These are phyloP conservation scores for Andrena flavipes DNA, from an alignment of 2,888 invertebrate genomes.

Conservation along the genomic window DNA sequence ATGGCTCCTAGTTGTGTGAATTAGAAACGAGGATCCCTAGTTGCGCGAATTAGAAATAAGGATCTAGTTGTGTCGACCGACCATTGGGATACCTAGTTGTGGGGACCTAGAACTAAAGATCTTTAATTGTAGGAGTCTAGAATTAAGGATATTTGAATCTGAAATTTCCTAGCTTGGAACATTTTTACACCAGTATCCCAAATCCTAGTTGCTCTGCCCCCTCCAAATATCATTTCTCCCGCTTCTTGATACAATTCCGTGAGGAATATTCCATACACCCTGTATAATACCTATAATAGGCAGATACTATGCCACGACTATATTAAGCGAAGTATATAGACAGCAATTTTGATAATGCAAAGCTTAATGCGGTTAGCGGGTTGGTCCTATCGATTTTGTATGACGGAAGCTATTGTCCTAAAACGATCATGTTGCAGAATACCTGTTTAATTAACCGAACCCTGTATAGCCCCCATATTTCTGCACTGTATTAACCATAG, in stretches of 20 bases:
- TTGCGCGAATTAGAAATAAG: too few relatives aligned
- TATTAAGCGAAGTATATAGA: conserved; percentile 41
- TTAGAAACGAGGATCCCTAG: too few relatives aligned
- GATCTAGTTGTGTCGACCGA: too few relatives aligned
- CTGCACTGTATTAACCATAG: background rate
- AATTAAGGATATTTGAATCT: too few relatives aligned
- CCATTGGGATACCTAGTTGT: too few relatives aligned
- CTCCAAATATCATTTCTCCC: background rate
- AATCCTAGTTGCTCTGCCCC: too few relatives aligned
- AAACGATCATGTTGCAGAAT: conserved; percentile 19
- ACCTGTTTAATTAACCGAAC: conserved; percentile 38
- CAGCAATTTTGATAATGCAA: conserved; percentile 56
- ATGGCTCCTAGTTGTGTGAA: too few relatives aligned
- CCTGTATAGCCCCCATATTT: background rate
- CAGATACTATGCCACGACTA: conserved; percentile 30
- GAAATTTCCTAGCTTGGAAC: too few relatives aligned
- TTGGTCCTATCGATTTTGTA: conserved; percentile 49
- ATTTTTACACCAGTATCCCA: too few relatives aligned
- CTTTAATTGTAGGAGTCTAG: too few relatives aligned
- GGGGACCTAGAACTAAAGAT: too few relatives aligned
- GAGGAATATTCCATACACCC: conserved; percentile 4
- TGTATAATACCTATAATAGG: conserved; percentile 9
- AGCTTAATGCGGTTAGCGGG: conserved; percentile 49
- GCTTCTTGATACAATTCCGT: conserved; percentile 17
- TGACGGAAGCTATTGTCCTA: conserved; percentile 27